Evolutionary conservation across 2,888 invertebrate species (phyloP), one percentile per base, ranked within the genome.

Genomic region (Herminia tarsipennalis): DNA sequence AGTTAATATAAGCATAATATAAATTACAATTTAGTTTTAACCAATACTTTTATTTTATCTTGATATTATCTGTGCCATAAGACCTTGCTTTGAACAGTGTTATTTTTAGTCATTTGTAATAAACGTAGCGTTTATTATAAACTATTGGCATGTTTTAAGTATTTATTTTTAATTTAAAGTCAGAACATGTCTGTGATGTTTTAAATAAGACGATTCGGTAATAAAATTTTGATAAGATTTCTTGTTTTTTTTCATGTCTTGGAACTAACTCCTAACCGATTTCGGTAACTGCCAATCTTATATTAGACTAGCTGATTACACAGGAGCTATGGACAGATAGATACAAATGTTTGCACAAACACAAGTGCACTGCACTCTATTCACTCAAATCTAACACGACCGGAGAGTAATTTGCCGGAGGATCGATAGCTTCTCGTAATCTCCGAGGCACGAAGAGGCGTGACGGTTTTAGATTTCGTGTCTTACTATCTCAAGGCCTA

Each of bases 171-270:
- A 73, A 61, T 64, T 64, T 66, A 71, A 65, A 66, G 66, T 66
- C 66, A 63, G 80, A 75, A 81, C 71, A 66, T 81, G 78, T 81
- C 85, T 85, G 85, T 85, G 85, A 85, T 85, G 76, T 78, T 77
- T 73, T 78, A 73, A 75, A 68, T 80, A 76, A 76, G 74, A 52
- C 60, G 90, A 75, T 81, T 76, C 61, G 47, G 42, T 51, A 51
- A 56, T 56, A 41, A 57, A 56, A 43, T 54, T 58, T 36, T 53
- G 28, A 27, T 53, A 52, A 30, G 21, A 28, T 17, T 24, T 22
- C n/a, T 14, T n/a, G 6, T 36, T 33, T 24, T 30, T 2, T 16
- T 43, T 40, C 17, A 9, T 4, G 13, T 37, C 10, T 22, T 22
- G 5, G 12, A 0, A 5, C 4, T 3, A 3, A 3, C n/a, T 4